A percentile compares a stretch with the other conserved stretches of the same genome.
Conservation (phyloP, 2,888 invertebrate species). For the Agonopterix alstromeriana region DNA sequence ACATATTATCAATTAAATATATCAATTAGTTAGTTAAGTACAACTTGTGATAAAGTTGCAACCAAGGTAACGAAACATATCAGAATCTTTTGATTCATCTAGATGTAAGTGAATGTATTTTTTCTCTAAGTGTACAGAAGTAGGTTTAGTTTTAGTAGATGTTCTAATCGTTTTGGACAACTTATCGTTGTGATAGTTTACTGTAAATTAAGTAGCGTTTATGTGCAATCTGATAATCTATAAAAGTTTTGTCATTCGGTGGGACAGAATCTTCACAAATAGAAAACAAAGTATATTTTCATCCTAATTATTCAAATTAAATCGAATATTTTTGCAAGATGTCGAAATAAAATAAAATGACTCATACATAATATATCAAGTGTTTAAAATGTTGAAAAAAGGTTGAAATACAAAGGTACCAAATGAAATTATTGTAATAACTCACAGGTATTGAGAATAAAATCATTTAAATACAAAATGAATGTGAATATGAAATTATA, state of each 20-base stretch:
- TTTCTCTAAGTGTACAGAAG: slow-evolving; percentile 42
- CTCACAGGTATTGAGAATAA: too few species aligned
- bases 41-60: slow-evolving; percentile 79
- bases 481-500: too few species aligned
- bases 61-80: slow-evolving; percentile 86
- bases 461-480: too few species aligned
- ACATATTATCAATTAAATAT: slow-evolving; percentile 39
- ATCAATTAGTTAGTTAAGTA: slow-evolving; percentile 49
- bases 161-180: neutral
- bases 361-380: too few species aligned
- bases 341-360: too few species aligned
- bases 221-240: neutral
- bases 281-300: too few species aligned
- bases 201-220: neutral
- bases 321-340: too few species aligned
- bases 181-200: neutral
- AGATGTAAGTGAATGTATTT: slow-evolving; percentile 43
- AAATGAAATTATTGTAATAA: too few species aligned
- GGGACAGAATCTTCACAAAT: slow-evolving; percentile 4
- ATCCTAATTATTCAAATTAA: too few species aligned
- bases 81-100: slow-evolving; percentile 82
- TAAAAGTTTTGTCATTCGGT: slow-evolving; percentile 8
- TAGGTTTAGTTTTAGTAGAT: neutral
- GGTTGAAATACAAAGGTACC: too few species aligned
- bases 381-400: too few species aligned